Evolutionary conservation across 2,888 invertebrate genomes (phyloP).

Genomic region (Caradrina kadenii): DNA sequence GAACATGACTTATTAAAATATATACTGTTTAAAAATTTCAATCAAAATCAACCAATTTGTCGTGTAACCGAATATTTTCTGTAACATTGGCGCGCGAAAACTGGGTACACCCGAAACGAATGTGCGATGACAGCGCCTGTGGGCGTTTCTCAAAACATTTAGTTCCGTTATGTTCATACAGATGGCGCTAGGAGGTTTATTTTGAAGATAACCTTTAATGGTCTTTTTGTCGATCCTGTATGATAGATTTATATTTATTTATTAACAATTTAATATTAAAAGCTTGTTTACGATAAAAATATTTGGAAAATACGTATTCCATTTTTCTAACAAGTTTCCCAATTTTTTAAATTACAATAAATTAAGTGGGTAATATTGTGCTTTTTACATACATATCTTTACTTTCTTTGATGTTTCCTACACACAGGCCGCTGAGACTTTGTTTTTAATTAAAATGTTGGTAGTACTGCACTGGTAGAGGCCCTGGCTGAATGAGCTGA

Average conservation of each 20-base stretch:
- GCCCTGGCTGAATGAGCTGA: too few relatives aligned
- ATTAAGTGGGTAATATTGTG: too few relatives aligned
- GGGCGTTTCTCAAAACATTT: constrained; percentile 64
- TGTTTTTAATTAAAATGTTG: too few relatives aligned
- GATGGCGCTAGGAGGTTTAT: constrained; percentile 71
- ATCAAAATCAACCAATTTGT: constrained; percentile 14
- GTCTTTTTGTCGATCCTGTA: not conserved
- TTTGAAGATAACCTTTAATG: constrained; percentile 3
- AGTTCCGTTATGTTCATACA: constrained; percentile 65
- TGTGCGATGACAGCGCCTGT: constrained; percentile 68
- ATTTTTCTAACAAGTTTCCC: too few relatives aligned
- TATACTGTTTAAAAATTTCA: constrained; percentile 21
- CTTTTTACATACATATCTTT: too few relatives aligned
- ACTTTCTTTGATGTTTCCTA: too few relatives aligned
- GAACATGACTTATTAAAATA: constrained; percentile 32
- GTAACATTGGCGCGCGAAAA: constrained; percentile 25
- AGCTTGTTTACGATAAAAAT: not conserved
- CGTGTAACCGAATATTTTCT: constrained; percentile 38
- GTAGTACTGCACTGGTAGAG: too few relatives aligned
- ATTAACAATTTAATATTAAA: not conserved
- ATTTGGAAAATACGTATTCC: too few relatives aligned
- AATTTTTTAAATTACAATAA: too few relatives aligned
- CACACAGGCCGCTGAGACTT: too few relatives aligned
- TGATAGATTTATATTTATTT: not conserved
- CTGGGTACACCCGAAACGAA: constrained; percentile 15